Conservation (phyloP, 2,888 invertebrate species). For the Heterodera filipjevi region DNA sequence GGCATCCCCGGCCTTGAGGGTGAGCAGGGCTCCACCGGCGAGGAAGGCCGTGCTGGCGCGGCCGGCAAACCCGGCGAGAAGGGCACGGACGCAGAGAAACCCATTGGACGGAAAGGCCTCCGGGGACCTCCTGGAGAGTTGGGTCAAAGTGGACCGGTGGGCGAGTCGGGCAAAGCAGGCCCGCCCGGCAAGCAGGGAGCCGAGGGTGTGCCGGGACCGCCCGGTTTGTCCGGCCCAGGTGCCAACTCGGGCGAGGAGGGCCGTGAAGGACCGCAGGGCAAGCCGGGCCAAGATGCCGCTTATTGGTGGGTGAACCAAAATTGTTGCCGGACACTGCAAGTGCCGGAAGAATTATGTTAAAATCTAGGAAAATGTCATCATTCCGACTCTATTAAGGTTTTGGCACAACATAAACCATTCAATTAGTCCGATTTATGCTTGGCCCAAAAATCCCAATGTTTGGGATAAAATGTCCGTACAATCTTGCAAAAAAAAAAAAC, state of each 20-base stretch:
- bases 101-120: slow-evolving; percentile 53
- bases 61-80: slow-evolving; percentile 44
- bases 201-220: slow-evolving; percentile 32
- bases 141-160: slow-evolving; percentile 15
- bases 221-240: slow-evolving; percentile 16
- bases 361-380: background rate
- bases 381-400: too few relatives aligned
- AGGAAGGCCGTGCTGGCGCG: slow-evolving; percentile 26
- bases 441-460: background rate
- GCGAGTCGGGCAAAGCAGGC: background rate
- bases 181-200: slow-evolving; percentile 19
- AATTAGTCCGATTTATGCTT: background rate
- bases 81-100: slow-evolving; percentile 59
- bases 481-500: too few relatives aligned
- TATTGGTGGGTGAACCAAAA: slow-evolving; percentile 30
- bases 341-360: background rate
- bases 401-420: too few relatives aligned
- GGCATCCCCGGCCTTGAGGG: slow-evolving; percentile 28
- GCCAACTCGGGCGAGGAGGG: slow-evolving; percentile 13
- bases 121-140: slow-evolving; percentile 35
- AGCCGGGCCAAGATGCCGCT: slow-evolving; percentile 42
- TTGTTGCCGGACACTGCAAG: background rate
- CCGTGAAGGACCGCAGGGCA: slow-evolving; percentile 32
- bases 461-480: too few relatives aligned
- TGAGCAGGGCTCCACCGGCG: slow-evolving; percentile 32